Conservation (phyloP, 2,797 vertebrate genomes). For the Gadopsis bispinosus region DNA sequence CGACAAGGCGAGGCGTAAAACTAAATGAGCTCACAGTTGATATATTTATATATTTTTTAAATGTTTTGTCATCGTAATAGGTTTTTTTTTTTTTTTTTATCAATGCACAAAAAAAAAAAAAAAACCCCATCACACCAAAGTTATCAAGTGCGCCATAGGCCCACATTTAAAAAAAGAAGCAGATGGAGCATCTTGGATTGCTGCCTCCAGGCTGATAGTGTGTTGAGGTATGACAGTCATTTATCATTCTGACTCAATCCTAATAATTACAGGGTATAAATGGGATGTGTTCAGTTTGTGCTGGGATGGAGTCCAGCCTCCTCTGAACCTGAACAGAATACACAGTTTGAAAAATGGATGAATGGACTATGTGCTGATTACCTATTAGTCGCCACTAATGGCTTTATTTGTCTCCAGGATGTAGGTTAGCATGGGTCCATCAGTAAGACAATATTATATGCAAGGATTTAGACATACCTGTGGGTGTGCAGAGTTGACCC, state of each 20-base stretch:
- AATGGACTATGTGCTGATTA: background rate
- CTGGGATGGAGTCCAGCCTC: background rate
- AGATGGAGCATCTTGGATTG: background rate
- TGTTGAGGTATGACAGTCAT: constrained; percentile 16
- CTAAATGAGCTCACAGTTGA: background rate
- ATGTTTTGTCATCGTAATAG: background rate
- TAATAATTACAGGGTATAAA: constrained; percentile 5
- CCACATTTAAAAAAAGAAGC: background rate
- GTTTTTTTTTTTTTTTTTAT: background rate
- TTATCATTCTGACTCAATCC: constrained; percentile 1
- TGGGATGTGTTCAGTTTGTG: background rate
- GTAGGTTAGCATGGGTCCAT: background rate
- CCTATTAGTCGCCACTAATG: background rate
- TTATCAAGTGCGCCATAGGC: background rate
- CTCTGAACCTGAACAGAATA: constrained; percentile 3
- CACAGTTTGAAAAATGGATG: background rate
- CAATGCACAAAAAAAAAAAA: background rate
- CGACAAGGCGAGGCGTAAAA: constrained; percentile 23
- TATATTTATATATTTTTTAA: background rate
- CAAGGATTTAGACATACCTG: background rate
- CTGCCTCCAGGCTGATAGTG: constrained; percentile 2
- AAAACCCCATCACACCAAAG: background rate
- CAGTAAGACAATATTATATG: background rate
- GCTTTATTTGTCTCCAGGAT: constrained; percentile 3
- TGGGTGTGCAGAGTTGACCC: background rate